Percentiles rank a stretch among this genome's conserved stretches.
phyloP scores from a whole-genome alignment of 2,113 vertebrate species.

The Pholis gunnellus region DNA sequence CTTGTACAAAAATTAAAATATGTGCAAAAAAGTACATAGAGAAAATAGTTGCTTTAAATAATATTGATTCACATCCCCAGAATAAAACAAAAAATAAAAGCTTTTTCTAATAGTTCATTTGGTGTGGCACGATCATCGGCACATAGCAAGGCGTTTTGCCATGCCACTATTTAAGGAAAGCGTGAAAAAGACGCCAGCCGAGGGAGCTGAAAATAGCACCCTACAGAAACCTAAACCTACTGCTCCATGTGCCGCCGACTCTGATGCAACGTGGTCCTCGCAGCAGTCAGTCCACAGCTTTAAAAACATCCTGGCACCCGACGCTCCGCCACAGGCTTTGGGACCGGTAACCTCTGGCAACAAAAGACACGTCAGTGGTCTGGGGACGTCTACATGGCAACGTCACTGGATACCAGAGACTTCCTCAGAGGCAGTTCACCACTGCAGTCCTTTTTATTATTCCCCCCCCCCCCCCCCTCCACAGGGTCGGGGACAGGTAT shows the following conservation, averaged over 20 bases:
- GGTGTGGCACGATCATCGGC: slow-evolving; percentile 6
- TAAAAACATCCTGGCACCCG: slow-evolving; percentile 52
- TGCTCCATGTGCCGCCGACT: not conserved
- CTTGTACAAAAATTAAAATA: slow-evolving; percentile 56
- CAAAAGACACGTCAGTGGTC: slow-evolving; percentile 27
- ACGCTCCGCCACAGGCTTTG: slow-evolving; percentile 13
- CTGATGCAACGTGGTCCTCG: slow-evolving; percentile 15
- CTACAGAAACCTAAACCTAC: slow-evolving; percentile 17
- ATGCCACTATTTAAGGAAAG: not conserved
- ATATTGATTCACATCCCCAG: slow-evolving; percentile 31
- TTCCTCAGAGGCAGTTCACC: slow-evolving; percentile 43
- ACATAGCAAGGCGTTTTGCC: not conserved
- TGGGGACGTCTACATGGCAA: slow-evolving; percentile 42
- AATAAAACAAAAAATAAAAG: slow-evolving; percentile 45
- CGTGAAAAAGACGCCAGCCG: not conserved
- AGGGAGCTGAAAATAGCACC: not conserved
- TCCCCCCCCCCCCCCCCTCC: not conserved
- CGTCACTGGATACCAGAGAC: slow-evolving; percentile 39
- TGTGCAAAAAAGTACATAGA: slow-evolving; percentile 34
- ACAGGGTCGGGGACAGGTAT: not conserved
- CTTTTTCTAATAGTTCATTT: slow-evolving; percentile 40
- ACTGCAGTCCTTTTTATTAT: slow-evolving; percentile 2
- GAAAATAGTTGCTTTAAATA: slow-evolving; percentile 29
- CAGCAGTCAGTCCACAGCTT: slow-evolving; percentile 35
- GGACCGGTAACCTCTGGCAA: slow-evolving; percentile 39